Conservation (phyloP, 2,797 vertebrate genomes). For the Lateolabrax maculatus region DNA sequence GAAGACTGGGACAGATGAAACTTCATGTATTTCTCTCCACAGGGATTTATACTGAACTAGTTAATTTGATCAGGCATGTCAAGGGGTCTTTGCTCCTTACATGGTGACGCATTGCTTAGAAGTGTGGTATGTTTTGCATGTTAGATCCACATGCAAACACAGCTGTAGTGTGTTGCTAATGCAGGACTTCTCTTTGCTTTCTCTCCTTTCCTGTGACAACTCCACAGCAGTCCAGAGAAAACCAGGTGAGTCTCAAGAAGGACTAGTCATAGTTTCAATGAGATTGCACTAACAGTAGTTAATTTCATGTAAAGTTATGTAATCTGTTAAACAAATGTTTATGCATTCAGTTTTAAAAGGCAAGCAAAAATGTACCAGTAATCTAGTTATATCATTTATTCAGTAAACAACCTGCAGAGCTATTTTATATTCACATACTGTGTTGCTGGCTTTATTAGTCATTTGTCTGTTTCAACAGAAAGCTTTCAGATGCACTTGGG, state of each 20-base stretch:
- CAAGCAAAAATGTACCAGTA: background rate
- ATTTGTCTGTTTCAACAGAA: constrained; percentile 62
- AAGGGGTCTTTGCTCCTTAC: constrained; percentile 88
- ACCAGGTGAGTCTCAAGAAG: constrained; percentile 92
- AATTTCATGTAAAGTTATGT: background rate
- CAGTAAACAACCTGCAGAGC: constrained; percentile 43
- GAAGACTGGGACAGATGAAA: constrained; percentile 89
- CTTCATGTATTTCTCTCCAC: constrained; percentile 75
- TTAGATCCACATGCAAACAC: constrained; percentile 91
- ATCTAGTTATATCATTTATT: constrained; percentile 21
- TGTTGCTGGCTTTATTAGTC: constrained; percentile 32
- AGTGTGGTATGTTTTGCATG: constrained; percentile 92
- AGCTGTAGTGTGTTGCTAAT: constrained; percentile 88
- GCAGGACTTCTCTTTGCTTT: constrained; percentile 80
- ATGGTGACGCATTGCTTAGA: constrained; percentile 76
- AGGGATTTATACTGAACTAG: constrained; percentile 55
- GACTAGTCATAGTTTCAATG: constrained; percentile 2
- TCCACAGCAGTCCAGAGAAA: constrained; percentile 90
- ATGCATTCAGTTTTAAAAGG: constrained; percentile 33
- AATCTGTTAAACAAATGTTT: constrained; percentile 1
- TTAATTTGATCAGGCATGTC: constrained; percentile 81
- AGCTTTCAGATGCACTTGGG: constrained; percentile 82
- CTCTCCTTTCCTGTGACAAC: constrained; percentile 75
- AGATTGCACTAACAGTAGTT: background rate
- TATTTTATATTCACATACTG: constrained; percentile 50